These are phyloP conservation scores for Aphodius granarius DNA, from an alignment of 2,888 invertebrate genomes.

Conservation along the genomic window DNA sequence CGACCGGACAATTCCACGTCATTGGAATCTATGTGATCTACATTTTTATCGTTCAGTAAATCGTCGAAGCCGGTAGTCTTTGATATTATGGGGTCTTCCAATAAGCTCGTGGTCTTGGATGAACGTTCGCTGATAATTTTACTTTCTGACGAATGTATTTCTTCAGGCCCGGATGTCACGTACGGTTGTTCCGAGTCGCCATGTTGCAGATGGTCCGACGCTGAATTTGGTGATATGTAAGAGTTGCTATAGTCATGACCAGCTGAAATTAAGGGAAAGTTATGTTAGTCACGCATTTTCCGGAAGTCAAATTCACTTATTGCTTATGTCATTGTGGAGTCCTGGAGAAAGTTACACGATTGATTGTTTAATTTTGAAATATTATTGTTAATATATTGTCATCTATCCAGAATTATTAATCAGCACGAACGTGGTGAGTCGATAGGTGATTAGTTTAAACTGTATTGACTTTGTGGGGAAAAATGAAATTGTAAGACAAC, in stretches of 20 bases:
- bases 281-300: background rate
- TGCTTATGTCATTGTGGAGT: background rate
- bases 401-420: background rate
- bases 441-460: too few species aligned
- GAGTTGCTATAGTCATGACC: conserved; percentile 64
- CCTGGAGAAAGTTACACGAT: background rate
- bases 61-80: conserved; percentile 56
- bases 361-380: background rate
- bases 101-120: conserved; percentile 14
- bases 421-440: background rate
- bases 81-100: conserved; percentile 57
- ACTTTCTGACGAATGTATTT: conserved; percentile 35
- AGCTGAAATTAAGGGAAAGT: conserved; percentile 21
- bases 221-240: conserved; percentile 71
- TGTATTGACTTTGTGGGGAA: too few species aligned
- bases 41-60: conserved; percentile 57
- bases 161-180: conserved; percentile 41
- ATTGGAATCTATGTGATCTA: conserved; percentile 56
- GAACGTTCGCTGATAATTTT: conserved; percentile 45
- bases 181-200: conserved; percentile 28
- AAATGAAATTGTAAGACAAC: too few species aligned
- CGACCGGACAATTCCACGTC: conserved; percentile 54
- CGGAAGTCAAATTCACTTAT: background rate
- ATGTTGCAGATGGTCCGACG: conserved; percentile 36
- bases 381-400: background rate